These are phyloP conservation scores for Monopis laevigella DNA, from an alignment of 2,888 invertebrate species.

Conservation along the genomic window DNA sequence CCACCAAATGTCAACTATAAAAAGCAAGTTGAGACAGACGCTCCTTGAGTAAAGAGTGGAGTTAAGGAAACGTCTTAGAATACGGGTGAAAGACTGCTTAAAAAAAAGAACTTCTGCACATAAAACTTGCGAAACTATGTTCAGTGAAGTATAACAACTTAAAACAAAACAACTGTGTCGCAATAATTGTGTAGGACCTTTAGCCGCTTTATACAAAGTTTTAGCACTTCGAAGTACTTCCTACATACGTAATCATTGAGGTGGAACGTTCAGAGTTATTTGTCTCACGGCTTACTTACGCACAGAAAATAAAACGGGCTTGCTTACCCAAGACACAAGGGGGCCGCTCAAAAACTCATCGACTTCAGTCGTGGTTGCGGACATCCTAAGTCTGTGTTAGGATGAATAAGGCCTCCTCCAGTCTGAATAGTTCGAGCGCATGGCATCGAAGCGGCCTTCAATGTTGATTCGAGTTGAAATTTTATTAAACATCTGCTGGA, in stretches of 20 bases:
- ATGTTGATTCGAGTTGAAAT: constrained; percentile 28
- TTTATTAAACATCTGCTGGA: constrained; percentile 43
- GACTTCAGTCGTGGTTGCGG: constrained; percentile 76
- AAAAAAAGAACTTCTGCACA: too few relatives aligned
- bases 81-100: too few relatives aligned
- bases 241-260: constrained; percentile 27
- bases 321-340: constrained; percentile 85
- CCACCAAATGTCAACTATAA: too few relatives aligned
- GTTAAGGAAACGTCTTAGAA: too few relatives aligned
- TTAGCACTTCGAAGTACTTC: not conserved
- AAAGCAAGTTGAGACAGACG: too few relatives aligned
- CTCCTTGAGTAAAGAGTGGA: too few relatives aligned
- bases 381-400: constrained; percentile 59
- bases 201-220: constrained; percentile 1
- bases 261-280: constrained; percentile 37
- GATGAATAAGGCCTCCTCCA: constrained; percentile 41
- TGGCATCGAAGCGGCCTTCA: constrained; percentile 38
- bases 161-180: constrained; percentile 8
- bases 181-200: constrained; percentile 19
- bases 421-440: constrained; percentile 34
- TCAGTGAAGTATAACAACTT: constrained; percentile 4
- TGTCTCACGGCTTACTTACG: constrained; percentile 42
- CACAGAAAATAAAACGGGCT: constrained; percentile 2
- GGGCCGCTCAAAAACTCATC: constrained; percentile 87
- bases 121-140: constrained; percentile 11